A percentile compares a stretch with the other conserved stretches of the same genome.
Conservation (phyloP, 35 echinoderm and acorn worm species). For the Stichopus chloronotus region DNA sequence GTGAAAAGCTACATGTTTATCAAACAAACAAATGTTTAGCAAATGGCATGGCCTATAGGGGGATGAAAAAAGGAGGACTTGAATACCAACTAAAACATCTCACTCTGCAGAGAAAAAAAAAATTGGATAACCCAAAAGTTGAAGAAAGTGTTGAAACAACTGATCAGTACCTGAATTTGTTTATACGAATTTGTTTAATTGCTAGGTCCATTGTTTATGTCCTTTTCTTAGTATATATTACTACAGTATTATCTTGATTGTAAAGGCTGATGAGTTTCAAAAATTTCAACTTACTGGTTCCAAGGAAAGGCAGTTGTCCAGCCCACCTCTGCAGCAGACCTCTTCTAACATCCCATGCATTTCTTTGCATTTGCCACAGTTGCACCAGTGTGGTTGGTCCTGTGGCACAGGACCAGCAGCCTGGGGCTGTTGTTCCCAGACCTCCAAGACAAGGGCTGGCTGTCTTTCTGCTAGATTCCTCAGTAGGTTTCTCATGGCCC, state of each 20-base stretch:
- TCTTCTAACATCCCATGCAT: background rate
- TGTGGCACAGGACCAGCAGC: background rate
- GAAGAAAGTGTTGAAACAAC: too few species aligned
- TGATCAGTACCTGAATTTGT: too few species aligned
- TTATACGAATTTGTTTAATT: too few species aligned
- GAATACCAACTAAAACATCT: too few species aligned
- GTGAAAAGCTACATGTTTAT: background rate
- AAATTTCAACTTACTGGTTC: too few species aligned
- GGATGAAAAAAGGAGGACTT: too few species aligned
- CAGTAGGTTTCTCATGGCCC: background rate
- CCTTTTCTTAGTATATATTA: too few species aligned
- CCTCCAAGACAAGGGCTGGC: background rate
- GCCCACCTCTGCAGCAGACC: background rate
- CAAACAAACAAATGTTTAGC: background rate
- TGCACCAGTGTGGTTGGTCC: conserved; percentile 18
- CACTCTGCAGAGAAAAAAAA: too few species aligned
- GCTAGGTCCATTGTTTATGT: too few species aligned
- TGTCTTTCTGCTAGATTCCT: background rate
- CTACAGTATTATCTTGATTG: too few species aligned
- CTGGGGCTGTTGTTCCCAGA: background rate
- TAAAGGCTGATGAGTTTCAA: too few species aligned
- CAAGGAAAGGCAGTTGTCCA: conserved; percentile 13
- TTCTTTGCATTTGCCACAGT: background rate
- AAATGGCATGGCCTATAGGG: background rate
- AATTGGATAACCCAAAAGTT: too few species aligned